Evolutionary conservation across 2,113 vertebrate genomes (phyloP), one percentile per base, ranked within the genome.

Genomic region (Oophaga pumilio): DNA sequence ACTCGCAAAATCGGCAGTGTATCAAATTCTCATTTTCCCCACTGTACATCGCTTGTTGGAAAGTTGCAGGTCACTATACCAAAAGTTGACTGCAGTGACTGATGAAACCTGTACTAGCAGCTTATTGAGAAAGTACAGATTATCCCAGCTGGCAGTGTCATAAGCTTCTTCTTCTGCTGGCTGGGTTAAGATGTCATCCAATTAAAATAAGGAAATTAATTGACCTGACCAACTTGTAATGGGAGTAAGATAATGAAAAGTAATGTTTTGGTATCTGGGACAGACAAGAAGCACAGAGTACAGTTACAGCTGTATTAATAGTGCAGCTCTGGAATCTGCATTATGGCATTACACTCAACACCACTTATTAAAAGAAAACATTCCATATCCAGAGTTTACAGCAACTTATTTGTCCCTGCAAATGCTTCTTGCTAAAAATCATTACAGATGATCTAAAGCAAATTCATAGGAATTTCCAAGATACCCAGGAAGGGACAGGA

Each of bases 241-340:
- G 28, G 73, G 73, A 78, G 80, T 64, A 64, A 50, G 24, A 56
- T 86, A 59, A 86, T 78, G 85, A 76, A 78, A 85, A 78, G 73
- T 64, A n/a, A 52, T 78, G 56, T 78, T 53, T 74, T 18, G 56
- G 22, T 66, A 8, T 52, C 20, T 50, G 28, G 33, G 22, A 43
- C 59, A 13, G 17, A 50, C 79, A 66, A 82, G 28, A 15, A 18
- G 6, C 20, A 14, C 59, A 49, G 26, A 43, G 26, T 52, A n/a
- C 43, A 66, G 26, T 68, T 52, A n/a, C 26, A 66, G 28, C 6
- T 43, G 43, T 49, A 64, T 62, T 64, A 82, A 22, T 50, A 74
- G 49, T 17, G 20, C 28, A 17, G 20, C 49, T 12, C 76, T 52
- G 60, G 33, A 82, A 82, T 82, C 57, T 43, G 20, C 80, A 62